Evolutionary conservation across 2,113 vertebrate genomes (phyloP).

Genomic region (Chelonoidis abingdonii): DNA sequence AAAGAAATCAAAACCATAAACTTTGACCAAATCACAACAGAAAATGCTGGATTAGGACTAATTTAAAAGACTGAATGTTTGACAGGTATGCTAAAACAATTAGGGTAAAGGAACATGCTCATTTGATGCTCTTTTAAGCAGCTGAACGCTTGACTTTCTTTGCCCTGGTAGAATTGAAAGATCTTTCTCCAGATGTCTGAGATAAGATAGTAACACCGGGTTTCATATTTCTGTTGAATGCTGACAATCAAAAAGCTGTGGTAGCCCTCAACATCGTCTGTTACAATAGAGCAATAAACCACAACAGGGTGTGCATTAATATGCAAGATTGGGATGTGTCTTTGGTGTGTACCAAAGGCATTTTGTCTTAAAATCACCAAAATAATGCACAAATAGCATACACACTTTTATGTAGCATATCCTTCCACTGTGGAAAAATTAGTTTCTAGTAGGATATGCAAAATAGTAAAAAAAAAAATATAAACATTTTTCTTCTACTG

Average conservation of each 20-base stretch:
- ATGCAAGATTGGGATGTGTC: neutral
- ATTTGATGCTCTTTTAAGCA: conserved; percentile 44
- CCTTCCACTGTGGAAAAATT: conserved; percentile 12
- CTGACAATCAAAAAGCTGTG: conserved; percentile 37
- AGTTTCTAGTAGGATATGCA: conserved; percentile 14
- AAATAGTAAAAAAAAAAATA: conserved; percentile 36
- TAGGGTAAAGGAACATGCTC: conserved; percentile 38
- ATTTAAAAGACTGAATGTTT: conserved; percentile 14
- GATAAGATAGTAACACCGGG: fast-evolving
- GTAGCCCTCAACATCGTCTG: conserved; percentile 1
- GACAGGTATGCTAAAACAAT: conserved; percentile 11
- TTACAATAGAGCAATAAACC: conserved; percentile 39
- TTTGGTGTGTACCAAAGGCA: conserved; percentile 16
- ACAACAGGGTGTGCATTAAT: neutral
- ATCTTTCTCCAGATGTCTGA: neutral
- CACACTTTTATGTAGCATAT: conserved; percentile 26
- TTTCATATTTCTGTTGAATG: conserved; percentile 54
- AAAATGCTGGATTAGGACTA: conserved; percentile 1
- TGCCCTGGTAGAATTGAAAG: neutral
- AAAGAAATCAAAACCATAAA: conserved; percentile 19
- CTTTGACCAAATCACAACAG: conserved; percentile 41
- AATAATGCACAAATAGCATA: neutral
- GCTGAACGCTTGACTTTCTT: conserved; percentile 25
- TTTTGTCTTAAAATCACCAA: neutral
- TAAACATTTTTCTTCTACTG: neutral